phyloP scores from a whole-genome alignment of 2,113 vertebrate genomes.

The Lethenteron camtschaticum region DNA sequence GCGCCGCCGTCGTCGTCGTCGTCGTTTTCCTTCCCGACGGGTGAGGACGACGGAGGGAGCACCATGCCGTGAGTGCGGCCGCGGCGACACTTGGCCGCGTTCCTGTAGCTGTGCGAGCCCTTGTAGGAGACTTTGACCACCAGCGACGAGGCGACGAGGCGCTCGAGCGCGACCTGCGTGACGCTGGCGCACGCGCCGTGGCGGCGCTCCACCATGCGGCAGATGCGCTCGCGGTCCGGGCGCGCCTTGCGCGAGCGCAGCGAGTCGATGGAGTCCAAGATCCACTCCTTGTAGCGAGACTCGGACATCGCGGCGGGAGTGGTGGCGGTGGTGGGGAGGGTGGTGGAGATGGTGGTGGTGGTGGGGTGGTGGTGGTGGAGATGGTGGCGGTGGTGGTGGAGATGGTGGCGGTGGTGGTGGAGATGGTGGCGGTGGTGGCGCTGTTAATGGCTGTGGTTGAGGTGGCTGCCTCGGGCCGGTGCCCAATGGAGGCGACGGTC shows the following conservation, averaged over 20 bases:
- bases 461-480: slow-evolving; percentile 21
- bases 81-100: slow-evolving; percentile 49
- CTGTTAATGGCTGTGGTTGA: slow-evolving; percentile 29
- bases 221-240: slow-evolving; percentile 70
- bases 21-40: slow-evolving; percentile 22
- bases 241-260: slow-evolving; percentile 65
- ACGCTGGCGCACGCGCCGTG: slow-evolving; percentile 60
- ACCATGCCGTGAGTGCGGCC: slow-evolving; percentile 22
- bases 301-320: slow-evolving; percentile 31
- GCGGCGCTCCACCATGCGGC: slow-evolving; percentile 61
- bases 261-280: slow-evolving; percentile 68
- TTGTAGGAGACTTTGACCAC: slow-evolving; percentile 75
- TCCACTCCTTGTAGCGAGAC: slow-evolving; percentile 54
- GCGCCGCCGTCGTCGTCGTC: slow-evolving; percentile 18
- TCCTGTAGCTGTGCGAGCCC: slow-evolving; percentile 63
- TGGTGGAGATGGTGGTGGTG: neutral
- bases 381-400: slow-evolving; percentile 15
- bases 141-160: slow-evolving; percentile 56
- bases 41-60: slow-evolving; percentile 16
- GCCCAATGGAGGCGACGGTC: slow-evolving; percentile 28
- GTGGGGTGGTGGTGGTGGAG: slow-evolving; percentile 10
- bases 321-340: slow-evolving; percentile 11
- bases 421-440: slow-evolving; percentile 29
- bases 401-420: no score
- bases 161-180: slow-evolving; percentile 59